phyloP scores from a whole-genome alignment of 2,888 invertebrate species.

The Timandra comae region DNA sequence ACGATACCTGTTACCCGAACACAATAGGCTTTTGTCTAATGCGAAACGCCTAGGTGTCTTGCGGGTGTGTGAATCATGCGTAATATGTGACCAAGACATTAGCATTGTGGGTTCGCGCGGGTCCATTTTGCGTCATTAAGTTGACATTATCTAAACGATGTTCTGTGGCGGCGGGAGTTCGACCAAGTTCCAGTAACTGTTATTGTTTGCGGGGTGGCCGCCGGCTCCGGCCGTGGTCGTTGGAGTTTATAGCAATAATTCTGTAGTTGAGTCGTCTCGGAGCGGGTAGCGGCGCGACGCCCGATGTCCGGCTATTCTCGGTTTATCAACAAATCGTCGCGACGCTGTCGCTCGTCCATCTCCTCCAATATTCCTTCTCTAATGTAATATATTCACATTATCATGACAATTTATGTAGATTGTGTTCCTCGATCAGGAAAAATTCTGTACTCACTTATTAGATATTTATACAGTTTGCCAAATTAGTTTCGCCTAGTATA shows the following conservation, averaged over 20 bases:
- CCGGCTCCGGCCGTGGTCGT: conserved; percentile 14
- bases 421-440: too few species aligned
- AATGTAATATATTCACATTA: too few species aligned
- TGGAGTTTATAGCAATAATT: conserved; percentile 35
- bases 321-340: conserved; percentile 37
- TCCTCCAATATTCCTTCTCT: too few species aligned
- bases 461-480: too few species aligned
- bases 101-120: conserved; percentile 22
- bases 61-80: conserved; percentile 37
- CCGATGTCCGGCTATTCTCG: conserved; percentile 30
- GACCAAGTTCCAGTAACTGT: conserved; percentile 22
- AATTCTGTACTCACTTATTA: too few species aligned
- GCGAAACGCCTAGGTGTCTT: conserved; percentile 27
- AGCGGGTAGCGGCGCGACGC: conserved; percentile 12
- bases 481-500: too few species aligned
- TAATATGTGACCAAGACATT: conserved; percentile 28
- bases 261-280: conserved; percentile 24
- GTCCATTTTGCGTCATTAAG: conserved; percentile 26
- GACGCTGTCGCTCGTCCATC: conserved; percentile 1
- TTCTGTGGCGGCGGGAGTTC: conserved; percentile 19
- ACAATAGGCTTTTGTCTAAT: conserved; percentile 60
- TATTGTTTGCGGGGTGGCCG: conserved; percentile 20
- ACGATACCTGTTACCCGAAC: conserved; percentile 45
- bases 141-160: conserved; percentile 31
- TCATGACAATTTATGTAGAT: too few species aligned